Evolutionary conservation across 2,888 invertebrate species (phyloP), one percentile per base, ranked within the genome.

Genomic region (Crossocerus cetratus): DNA sequence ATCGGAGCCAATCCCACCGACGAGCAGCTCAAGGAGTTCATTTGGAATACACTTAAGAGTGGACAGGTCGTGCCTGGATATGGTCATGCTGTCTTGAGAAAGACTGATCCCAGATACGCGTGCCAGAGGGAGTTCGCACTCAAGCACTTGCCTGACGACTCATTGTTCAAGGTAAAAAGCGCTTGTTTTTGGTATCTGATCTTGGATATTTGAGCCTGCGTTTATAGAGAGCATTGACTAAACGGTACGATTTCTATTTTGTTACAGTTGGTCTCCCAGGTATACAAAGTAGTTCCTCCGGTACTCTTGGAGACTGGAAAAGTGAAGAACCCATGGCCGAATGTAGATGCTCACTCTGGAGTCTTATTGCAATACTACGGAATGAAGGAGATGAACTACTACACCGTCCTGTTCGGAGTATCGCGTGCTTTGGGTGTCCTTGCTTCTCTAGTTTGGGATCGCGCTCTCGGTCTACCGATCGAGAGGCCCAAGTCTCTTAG

Each of bases 291-390:
- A 63, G 97, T 97, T 58, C 98, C 98, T 0, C 96, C 96, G 81
- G 94, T 98, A 87, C 94, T 98, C 56, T 93, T 96, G 84, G 97
- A 97, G 91, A 95, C 96, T 83, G 98, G 98, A 88, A 98, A 98
- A 92, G 98, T 98, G 72, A 97, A 98, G 93, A 98, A 98, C 93
- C 98, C 98, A 76, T 99, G 98, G 98, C 98, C 98, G 81, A 98
- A 99, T 90, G 98, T 99, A 83, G 98, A 99, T 92, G 98, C 98
- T 21, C 98, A 98, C 92, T 98, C 98, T 79, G 98, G 98, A 81
- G 98, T 88, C 57, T 81, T 89, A 56, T 90, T 92, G 53, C 92
- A 95, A 92, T 94, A 96, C 92, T 97, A 95, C 87, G 96, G 96
- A 83, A 93, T 97, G 93, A 96, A 93, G 86, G 97, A 97, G 91